Evolutionary conservation across 2,888 invertebrate genomes (phyloP), one percentile per base, ranked within the genome.

Genomic region (Euproctis similis): DNA sequence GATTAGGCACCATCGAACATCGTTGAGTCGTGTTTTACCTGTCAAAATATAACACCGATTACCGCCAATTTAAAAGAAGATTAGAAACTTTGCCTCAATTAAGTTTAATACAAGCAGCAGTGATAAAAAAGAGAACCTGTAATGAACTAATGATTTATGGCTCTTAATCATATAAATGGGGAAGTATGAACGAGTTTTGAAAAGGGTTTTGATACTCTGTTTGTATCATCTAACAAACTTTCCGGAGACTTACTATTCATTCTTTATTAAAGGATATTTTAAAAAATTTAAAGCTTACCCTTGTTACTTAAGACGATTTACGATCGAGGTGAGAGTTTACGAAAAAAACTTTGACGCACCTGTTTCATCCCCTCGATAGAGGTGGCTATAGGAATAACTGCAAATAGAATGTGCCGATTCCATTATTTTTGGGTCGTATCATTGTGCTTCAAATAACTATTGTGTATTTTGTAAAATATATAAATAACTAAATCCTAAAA

Each of bases 221-320:
- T 45, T 42, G n/a, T n/a, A 37, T 31, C 18, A n/a, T 46, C 31
- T 27, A 44, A 52, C 57, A 56, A 61, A 63, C 40, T 55, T 60
- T 54, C 46, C 42, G 43, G 37, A 38, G 32, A 52, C 50, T 53
- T 48, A 43, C 42, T 32, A 36, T 42, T 46, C 37, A 59, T 67
- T 68, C 55, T 59, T 68, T 68, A 68, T 71, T 69, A 64, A 73
- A 62, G 50, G 53, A n/a, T 57, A 54, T 60, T 64, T 59, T 61
- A 60, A 70, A 70, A 64, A 72, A 66, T 58, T 67, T 68, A 49
- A 74, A 65, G 67, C 69, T 61, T 51, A 60, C 67, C 71, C 76
- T 74, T 74, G 73, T 72, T 75, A 69, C 71, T 70, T 63, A 66
- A 59, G 65, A 62, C 71, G 65, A 74, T 77, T 77, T 76, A 76